These are phyloP conservation scores for Pelmatolapia mariae DNA, from an alignment of 2,113 vertebrate species.

Conservation along the genomic window DNA sequence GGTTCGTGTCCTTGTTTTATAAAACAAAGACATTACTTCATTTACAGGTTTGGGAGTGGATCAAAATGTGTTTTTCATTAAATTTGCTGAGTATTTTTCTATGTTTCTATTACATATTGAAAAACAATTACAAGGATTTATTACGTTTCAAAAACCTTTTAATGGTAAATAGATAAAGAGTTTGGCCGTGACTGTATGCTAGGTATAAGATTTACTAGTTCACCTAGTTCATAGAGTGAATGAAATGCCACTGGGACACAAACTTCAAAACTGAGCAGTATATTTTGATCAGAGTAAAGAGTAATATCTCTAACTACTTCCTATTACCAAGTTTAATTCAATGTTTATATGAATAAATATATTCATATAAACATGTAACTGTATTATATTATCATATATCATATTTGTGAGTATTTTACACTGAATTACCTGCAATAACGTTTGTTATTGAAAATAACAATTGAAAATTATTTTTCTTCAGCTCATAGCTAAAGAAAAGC, in stretches of 20 bases:
- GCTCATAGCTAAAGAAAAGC: fast-evolving
- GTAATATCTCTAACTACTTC: not conserved
- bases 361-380: not conserved
- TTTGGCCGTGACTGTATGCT: not conserved
- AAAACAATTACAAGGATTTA: fast-evolving
- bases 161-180: not conserved
- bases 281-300: not conserved
- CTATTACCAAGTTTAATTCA: not conserved
- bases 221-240: not conserved
- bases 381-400: not conserved
- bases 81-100: not conserved
- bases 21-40: not conserved
- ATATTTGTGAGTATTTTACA: not conserved
- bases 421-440: not conserved
- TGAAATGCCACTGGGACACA: not conserved
- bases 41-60: not conserved
- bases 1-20: not conserved
- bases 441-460: not conserved
- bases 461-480: not conserved
- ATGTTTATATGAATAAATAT: not conserved
- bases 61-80: not conserved
- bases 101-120: not conserved
- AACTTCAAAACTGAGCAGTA: not conserved
- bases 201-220: not conserved
- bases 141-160: not conserved